phyloP scores from a whole-genome alignment of 2,888 invertebrate species.

The Odontocerum albicorne region DNA sequence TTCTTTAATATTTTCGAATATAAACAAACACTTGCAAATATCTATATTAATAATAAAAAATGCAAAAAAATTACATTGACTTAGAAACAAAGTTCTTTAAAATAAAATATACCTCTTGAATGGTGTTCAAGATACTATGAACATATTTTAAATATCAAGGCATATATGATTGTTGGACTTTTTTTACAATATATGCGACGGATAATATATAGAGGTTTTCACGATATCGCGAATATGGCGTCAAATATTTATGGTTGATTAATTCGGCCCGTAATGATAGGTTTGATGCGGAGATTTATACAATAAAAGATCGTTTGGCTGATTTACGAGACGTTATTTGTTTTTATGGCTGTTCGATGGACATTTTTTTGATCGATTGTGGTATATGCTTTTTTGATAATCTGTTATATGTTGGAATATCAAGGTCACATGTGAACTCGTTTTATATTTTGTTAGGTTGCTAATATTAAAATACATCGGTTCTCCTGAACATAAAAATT shows the following conservation, averaged over 20 bases:
- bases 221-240: constrained; percentile 12
- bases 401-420: too few relatives aligned
- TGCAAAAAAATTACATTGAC: neutral
- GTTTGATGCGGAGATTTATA: constrained; percentile 29
- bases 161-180: neutral
- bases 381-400: too few relatives aligned
- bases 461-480: too few relatives aligned
- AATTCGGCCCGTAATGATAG: constrained; percentile 31
- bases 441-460: too few relatives aligned
- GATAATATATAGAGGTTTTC: constrained; percentile 2
- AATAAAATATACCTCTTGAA: too few relatives aligned
- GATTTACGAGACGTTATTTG: constrained; percentile 36
- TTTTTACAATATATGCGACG: neutral
- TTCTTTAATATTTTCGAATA: too few relatives aligned
- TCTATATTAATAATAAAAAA: neutral
- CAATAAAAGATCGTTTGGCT: constrained; percentile 15
- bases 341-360: constrained; percentile 19
- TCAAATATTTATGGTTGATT: constrained; percentile 29
- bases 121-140: neutral
- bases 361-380: constrained; percentile 9
- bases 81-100: constrained; percentile 4
- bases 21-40: constrained; percentile 3
- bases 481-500: too few relatives aligned
- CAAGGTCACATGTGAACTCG: too few relatives aligned
- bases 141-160: neutral